These are phyloP conservation scores for Phainopepla nitens DNA, from an alignment of 2,113 vertebrate species.

Conservation along the genomic window DNA sequence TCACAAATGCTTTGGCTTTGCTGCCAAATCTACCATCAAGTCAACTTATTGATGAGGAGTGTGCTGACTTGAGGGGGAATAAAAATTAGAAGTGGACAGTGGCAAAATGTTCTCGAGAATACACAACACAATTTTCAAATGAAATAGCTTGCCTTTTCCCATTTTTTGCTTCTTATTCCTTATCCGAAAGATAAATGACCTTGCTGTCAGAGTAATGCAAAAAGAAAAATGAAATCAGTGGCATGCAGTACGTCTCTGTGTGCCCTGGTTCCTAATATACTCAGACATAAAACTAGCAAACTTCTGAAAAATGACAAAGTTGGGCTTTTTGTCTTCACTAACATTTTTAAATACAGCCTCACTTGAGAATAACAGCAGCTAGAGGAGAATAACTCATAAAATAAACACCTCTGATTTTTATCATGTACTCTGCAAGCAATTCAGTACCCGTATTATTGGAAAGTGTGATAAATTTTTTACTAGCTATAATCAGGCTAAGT, in stretches of 20 bases:
- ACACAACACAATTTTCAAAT: not conserved
- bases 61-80: not conserved
- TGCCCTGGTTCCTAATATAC: not conserved
- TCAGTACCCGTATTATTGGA: not conserved
- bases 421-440: not conserved
- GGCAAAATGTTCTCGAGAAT: not conserved
- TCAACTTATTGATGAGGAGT: not conserved
- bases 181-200: slow-evolving; percentile 7
- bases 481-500: not conserved
- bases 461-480: not conserved
- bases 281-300: not conserved
- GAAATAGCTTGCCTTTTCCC: not conserved
- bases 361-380: not conserved
- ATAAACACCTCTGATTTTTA: not conserved
- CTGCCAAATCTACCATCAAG: not conserved
- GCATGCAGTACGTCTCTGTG: not conserved
- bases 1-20: not conserved
- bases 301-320: not conserved
- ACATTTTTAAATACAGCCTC: not conserved
- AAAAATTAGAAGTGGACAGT: not conserved
- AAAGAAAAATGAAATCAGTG: slow-evolving; percentile 23
- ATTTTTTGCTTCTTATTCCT: not conserved
- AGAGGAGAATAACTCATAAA: not conserved
- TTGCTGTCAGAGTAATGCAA: slow-evolving; percentile 9
- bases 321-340: not conserved